Percentiles rank a stretch among this genome's conserved stretches.
Evolutionary conservation across 1,140 invertebrate genomes (phyloP).

Genomic region (Eufriesea mexicana): DNA sequence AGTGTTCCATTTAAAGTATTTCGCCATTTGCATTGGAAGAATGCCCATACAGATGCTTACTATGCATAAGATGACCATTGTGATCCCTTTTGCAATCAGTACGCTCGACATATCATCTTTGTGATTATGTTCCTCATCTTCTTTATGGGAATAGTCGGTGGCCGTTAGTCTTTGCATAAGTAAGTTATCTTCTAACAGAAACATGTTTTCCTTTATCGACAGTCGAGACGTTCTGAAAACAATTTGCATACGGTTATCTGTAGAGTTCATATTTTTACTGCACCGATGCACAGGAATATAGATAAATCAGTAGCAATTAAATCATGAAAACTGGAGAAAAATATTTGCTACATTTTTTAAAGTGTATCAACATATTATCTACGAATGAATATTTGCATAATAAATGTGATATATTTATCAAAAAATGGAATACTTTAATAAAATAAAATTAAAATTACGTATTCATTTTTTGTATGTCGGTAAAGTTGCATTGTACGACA

Average conservation of each 20-base stretch:
- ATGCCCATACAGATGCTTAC: slow-evolving; percentile 88
- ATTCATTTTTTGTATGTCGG: not conserved
- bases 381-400: not conserved
- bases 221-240: not conserved
- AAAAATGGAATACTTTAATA: too few relatives aligned
- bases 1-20: slow-evolving; percentile 85
- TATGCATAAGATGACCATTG: slow-evolving; percentile 87
- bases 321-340: too few relatives aligned
- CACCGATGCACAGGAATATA: not conserved
- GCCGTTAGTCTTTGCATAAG: not conserved
- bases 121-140: slow-evolving; percentile 63
- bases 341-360: too few relatives aligned
- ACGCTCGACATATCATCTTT: slow-evolving; percentile 75
- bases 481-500: not conserved
- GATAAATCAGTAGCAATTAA: not conserved
- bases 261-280: not conserved
- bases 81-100: slow-evolving; percentile 86
- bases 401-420: not conserved
- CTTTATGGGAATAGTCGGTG: slow-evolving; percentile 41
- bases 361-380: not conserved
- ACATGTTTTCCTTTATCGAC: slow-evolving; percentile 24
- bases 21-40: slow-evolving; percentile 86
- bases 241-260: not conserved
- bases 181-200: slow-evolving; percentile 1
- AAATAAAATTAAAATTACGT: not conserved